These are phyloP conservation scores for Phasianus colchicus DNA, from an alignment of 2,113 vertebrate species.

Conservation along the genomic window DNA sequence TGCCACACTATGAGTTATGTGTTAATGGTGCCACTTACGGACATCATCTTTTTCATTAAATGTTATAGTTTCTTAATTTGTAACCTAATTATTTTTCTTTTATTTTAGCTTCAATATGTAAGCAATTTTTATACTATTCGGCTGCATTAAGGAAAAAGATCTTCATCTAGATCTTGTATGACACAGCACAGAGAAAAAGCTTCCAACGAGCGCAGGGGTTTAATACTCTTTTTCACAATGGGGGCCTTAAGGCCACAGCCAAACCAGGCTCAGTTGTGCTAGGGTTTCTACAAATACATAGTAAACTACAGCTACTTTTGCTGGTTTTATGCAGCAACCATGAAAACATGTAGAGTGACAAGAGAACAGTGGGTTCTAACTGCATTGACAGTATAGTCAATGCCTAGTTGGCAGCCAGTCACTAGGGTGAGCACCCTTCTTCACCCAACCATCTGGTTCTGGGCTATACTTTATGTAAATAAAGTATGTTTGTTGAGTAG, in stretches of 20 bases:
- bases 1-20: not conserved
- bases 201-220: not conserved
- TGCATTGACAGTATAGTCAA: not conserved
- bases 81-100: not conserved
- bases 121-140: conserved; percentile 28
- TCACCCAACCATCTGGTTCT: not conserved
- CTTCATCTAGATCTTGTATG: not conserved
- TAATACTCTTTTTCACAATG: not conserved
- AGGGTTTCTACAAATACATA: not conserved
- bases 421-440: not conserved
- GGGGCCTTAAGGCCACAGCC: not conserved
- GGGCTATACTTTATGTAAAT: not conserved
- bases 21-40: conserved; percentile 19
- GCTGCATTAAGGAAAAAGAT: conserved; percentile 1
- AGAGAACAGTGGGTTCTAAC: not conserved
- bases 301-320: not conserved
- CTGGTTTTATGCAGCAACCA: not conserved
- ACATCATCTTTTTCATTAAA: conserved; percentile 18
- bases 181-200: not conserved
- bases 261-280: not conserved
- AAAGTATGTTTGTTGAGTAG: not conserved
- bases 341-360: not conserved
- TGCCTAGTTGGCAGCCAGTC: not conserved
- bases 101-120: conserved; percentile 48
- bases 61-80: conserved; percentile 23